These are phyloP conservation scores for Apostichopus leukothele DNA, from an alignment of 53 echinoderm and acorn worm species.

Conservation along the genomic window DNA sequence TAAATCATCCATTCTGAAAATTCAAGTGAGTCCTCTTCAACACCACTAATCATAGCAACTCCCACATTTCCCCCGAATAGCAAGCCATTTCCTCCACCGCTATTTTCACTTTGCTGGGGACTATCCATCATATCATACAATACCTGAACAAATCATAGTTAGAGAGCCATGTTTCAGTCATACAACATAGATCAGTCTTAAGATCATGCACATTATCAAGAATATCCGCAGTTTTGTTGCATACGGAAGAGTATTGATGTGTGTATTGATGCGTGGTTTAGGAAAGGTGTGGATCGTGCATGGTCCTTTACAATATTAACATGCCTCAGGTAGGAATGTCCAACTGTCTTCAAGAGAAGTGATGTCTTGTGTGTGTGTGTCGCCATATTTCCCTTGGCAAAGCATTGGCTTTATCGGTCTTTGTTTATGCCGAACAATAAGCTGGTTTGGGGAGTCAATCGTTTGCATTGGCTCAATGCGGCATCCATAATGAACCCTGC, in stretches of 20 bases:
- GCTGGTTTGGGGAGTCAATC: no score
- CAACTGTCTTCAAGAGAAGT: no score
- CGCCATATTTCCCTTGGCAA: no score
- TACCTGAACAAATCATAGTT: no score
- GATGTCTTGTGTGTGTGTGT: no score
- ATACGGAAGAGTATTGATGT: conserved; percentile 5
- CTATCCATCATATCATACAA: not conserved
- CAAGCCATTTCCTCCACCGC: not conserved
- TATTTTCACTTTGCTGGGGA: not conserved
- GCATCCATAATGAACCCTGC: no score
- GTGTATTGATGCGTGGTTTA: not conserved
- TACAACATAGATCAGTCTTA: conserved; percentile 5
- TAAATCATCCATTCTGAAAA: conserved; percentile 8
- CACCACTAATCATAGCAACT: not conserved
- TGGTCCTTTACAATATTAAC: no score
- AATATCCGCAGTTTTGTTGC: not conserved
- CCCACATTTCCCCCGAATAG: not conserved
- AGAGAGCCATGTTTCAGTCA: conserved; percentile 3
- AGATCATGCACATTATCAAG: not conserved
- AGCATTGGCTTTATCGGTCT: no score
- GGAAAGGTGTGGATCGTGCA: not conserved
- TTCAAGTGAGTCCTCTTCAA: not conserved
- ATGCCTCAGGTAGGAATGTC: no score
- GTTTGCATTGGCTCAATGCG: no score
- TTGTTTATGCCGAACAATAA: no score